phyloP scores from a whole-genome alignment of 2,888 invertebrate species.

The Drosophila putrida region DNA sequence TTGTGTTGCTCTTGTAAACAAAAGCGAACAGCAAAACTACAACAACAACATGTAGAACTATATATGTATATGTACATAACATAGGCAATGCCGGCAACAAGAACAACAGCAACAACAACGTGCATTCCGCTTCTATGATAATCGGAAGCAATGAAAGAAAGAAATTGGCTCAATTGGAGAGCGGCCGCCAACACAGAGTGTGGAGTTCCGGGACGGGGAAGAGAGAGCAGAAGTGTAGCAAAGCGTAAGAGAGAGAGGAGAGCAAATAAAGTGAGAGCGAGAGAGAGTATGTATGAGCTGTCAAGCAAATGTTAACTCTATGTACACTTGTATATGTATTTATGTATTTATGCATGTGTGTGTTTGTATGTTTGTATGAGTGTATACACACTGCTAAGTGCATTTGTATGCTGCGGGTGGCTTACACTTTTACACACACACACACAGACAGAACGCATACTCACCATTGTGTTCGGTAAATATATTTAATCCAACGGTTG shows the following conservation, averaged over 20 bases:
- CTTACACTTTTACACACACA: conserved; percentile 30
- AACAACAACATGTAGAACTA: conserved; percentile 42
- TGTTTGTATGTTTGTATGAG: conserved; percentile 15
- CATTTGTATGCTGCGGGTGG: conserved; percentile 60
- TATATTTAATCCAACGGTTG: conserved; percentile 92
- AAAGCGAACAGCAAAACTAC: conserved; percentile 46
- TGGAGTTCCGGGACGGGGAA: conserved; percentile 13
- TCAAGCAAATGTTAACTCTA: conserved; percentile 48
- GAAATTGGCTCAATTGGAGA: conserved; percentile 78
- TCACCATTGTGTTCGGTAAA: conserved; percentile 98
- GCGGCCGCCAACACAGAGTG: conserved; percentile 52
- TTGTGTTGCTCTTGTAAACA: conserved; percentile 61
- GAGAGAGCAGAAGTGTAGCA: conserved; percentile 4
- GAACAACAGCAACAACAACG: conserved; percentile 29
- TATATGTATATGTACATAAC: conserved; percentile 24
- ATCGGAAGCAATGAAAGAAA: conserved; percentile 74
- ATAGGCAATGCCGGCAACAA: conserved; percentile 57
- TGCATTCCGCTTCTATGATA: conserved; percentile 59
- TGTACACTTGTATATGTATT: conserved; percentile 29
- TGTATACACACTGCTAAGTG: conserved; percentile 50
- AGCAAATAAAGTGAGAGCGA: conserved; percentile 19
- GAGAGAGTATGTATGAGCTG: conserved; percentile 7
- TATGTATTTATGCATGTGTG: conserved; percentile 9
- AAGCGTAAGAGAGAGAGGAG: conserved; percentile 10
- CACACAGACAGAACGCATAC: conserved; percentile 80